Evolutionary conservation across 2,888 invertebrate genomes (phyloP).

Genomic region (Hololepta plana): DNA sequence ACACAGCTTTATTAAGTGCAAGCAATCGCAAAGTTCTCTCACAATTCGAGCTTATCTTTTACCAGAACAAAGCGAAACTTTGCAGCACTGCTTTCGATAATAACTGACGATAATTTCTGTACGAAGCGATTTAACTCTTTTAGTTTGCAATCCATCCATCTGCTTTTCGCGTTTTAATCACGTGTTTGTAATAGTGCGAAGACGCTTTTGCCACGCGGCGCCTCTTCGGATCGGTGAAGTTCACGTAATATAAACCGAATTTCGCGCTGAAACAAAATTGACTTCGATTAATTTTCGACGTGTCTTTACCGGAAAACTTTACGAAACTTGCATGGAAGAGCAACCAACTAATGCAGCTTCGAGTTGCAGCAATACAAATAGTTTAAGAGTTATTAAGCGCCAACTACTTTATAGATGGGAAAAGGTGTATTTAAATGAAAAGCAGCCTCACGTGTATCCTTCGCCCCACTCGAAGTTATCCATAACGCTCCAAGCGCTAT

Average conservation of each 20-base stretch:
- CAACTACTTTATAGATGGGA: neutral
- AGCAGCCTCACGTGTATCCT: conserved; percentile 39
- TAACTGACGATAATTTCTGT: too few species aligned
- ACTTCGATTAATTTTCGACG: conserved; percentile 7
- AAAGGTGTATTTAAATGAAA: neutral
- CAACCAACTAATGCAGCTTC: too few species aligned
- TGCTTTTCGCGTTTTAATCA: conserved; percentile 29
- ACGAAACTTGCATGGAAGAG: too few species aligned
- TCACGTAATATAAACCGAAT: conserved; percentile 51
- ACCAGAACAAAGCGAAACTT: too few species aligned
- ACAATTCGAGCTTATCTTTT: too few species aligned
- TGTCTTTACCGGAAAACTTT: too few species aligned
- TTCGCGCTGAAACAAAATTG: conserved; percentile 36
- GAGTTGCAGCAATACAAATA: too few species aligned
- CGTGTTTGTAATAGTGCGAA: conserved; percentile 32
- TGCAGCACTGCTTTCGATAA: too few species aligned
- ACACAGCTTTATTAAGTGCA: too few species aligned
- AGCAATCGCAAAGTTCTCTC: too few species aligned
- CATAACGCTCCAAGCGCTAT: conserved; percentile 60
- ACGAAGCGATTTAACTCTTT: conserved; percentile 8
- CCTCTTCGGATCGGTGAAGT: conserved; percentile 38
- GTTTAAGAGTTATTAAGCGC: neutral
- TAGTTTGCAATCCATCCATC: conserved; percentile 7
- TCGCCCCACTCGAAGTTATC: conserved; percentile 69
- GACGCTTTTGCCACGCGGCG: conserved; percentile 46